Evolutionary conservation across 2,888 invertebrate genomes (phyloP).

Genomic region (Invenusta paracnida): DNA sequence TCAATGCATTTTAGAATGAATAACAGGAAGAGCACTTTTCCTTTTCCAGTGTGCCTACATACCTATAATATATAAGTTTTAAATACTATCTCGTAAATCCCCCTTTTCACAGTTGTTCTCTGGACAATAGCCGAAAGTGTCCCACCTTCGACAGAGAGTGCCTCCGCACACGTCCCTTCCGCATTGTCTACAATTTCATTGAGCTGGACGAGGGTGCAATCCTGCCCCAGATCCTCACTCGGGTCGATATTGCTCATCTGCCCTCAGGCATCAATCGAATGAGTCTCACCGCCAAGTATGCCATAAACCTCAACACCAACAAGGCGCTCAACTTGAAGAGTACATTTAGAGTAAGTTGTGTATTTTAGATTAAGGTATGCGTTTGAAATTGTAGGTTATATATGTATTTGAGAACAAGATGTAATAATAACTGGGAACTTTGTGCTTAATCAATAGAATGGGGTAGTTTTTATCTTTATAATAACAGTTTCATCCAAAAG

Average conservation of each 20-base stretch:
- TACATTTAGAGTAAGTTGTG: not conserved
- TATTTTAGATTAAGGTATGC: too few relatives aligned
- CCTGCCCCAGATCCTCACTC: not conserved
- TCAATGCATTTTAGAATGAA: too few relatives aligned
- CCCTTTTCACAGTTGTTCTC: not conserved
- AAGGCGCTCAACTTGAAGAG: not conserved
- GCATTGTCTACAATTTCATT: constrained; percentile 11
- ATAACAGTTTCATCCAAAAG: too few relatives aligned
- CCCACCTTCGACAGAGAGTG: not conserved
- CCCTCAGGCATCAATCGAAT: not conserved
- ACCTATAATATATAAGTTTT: too few relatives aligned
- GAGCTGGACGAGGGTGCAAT: not conserved
- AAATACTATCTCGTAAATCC: too few relatives aligned
- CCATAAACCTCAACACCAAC: not conserved
- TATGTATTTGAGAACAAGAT: too few relatives aligned
- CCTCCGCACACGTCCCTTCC: not conserved
- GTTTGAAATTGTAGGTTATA: too few relatives aligned
- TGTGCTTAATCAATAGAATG: too few relatives aligned
- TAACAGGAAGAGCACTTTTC: too few relatives aligned
- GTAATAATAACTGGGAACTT: too few relatives aligned
- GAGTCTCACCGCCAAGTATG: not conserved
- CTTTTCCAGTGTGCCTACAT: too few relatives aligned
- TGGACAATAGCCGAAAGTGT: not conserved
- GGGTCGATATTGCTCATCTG: not conserved
- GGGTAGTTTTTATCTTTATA: too few relatives aligned